phyloP scores from a whole-genome alignment of 2,888 invertebrate genomes.

The Dryobota labecula region DNA sequence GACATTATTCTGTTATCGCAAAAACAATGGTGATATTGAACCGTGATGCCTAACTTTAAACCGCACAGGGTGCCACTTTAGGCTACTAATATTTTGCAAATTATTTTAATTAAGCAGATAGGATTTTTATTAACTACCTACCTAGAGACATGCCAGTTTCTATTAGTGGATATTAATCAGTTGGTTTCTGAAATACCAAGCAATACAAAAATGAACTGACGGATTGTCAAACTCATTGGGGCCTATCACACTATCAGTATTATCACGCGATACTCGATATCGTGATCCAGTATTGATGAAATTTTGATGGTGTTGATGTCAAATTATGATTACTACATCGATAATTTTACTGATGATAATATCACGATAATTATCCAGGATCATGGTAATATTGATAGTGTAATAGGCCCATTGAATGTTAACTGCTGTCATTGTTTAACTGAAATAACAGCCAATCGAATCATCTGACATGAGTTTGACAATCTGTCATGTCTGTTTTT shows the following conservation, averaged over 20 bases:
- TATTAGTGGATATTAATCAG: not conserved
- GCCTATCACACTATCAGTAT: no score
- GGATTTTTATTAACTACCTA: not conserved
- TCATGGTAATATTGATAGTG: no score
- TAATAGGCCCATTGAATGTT: constrained; percentile 1
- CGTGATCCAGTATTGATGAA: no score
- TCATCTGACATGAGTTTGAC: not conserved
- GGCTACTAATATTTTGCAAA: constrained; percentile 6
- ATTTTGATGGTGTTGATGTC: no score
- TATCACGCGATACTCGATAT: no score
- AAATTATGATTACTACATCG: no score
- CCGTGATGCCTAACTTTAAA: constrained; percentile 28
- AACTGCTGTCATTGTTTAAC: not conserved
- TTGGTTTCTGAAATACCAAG: not conserved
- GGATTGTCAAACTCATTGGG: no score
- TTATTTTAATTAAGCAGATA: not conserved
- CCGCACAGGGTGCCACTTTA: constrained; percentile 21
- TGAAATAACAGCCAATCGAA: not conserved
- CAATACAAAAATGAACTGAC: not conserved
- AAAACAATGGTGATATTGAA: constrained; percentile 51
- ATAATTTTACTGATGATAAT: no score
- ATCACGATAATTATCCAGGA: no score
- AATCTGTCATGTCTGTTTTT: not conserved
- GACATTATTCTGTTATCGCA: constrained; percentile 52
- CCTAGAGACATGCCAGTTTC: not conserved